A percentile compares a stretch with the other conserved stretches of the same genome.
phyloP scores from a whole-genome alignment of 2,888 invertebrate genomes.

The Synanthedon myopaeformis region DNA sequence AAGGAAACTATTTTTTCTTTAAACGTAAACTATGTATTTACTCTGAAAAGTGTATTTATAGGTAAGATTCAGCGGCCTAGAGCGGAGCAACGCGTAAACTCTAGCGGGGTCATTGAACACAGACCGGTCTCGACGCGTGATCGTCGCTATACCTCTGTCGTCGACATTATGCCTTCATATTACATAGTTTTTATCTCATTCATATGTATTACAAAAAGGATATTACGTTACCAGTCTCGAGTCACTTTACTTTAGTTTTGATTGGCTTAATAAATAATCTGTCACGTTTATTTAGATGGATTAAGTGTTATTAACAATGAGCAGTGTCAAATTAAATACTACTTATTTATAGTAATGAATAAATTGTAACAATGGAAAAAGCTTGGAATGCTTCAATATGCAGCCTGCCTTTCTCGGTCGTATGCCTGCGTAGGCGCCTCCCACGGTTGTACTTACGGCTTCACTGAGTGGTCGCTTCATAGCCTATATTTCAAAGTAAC shows the following conservation, averaged over 20 bases:
- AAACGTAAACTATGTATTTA: slow-evolving; percentile 10
- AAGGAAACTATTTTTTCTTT: too few relatives aligned
- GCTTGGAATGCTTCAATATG: slow-evolving; percentile 24
- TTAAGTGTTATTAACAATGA: neutral
- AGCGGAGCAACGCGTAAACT: slow-evolving; percentile 30
- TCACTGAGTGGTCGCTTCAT: neutral
- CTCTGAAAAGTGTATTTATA: slow-evolving; percentile 39
- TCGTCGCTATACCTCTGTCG: slow-evolving; percentile 28
- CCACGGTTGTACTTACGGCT: slow-evolving; percentile 4
- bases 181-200: neutral
- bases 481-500: neutral
- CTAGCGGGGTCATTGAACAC: slow-evolving; percentile 44
- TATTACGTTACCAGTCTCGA: neutral
- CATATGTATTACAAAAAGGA: neutral
- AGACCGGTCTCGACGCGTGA: slow-evolving; percentile 50
- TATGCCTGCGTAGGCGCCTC: slow-evolving; percentile 36
- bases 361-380: slow-evolving; percentile 21
- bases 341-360: neutral
- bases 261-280: neutral
- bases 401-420: slow-evolving; percentile 21
- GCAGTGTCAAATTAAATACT: neutral
- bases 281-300: neutral
- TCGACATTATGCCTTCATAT: slow-evolving; percentile 20
- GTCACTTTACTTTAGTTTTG: neutral
- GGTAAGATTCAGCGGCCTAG: slow-evolving; percentile 10